These are phyloP conservation scores for Aromia moschata DNA, from an alignment of 2,888 invertebrate genomes.

Conservation along the genomic window DNA sequence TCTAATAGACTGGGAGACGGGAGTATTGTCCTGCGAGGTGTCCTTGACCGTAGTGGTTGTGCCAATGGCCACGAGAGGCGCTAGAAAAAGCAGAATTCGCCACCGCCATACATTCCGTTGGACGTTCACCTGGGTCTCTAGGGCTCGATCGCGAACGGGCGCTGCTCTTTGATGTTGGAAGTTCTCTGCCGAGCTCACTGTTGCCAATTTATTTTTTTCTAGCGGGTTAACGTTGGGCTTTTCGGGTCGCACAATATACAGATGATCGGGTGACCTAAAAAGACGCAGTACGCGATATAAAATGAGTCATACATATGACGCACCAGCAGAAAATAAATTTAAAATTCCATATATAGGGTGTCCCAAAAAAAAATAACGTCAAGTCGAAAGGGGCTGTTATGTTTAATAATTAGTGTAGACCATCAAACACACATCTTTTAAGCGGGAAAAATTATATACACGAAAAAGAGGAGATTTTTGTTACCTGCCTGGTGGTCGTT, in stretches of 20 bases:
- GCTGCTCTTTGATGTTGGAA: slow-evolving; percentile 20
- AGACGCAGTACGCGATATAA: not conserved
- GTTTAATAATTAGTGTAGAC: too few species aligned
- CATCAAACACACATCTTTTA: too few species aligned
- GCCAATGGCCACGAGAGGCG: slow-evolving; percentile 42
- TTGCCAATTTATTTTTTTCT: slow-evolving; percentile 17
- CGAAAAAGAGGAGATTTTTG: too few species aligned
- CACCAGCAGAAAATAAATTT: too few species aligned
- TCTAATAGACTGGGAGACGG: slow-evolving; percentile 39
- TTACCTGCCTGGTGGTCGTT: too few species aligned
- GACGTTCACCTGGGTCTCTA: slow-evolving; percentile 19
- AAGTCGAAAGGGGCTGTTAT: too few species aligned
- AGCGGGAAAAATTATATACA: too few species aligned
- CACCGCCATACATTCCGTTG: slow-evolving; percentile 39
- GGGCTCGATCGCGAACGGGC: slow-evolving; percentile 7
- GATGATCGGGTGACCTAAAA: not conserved
- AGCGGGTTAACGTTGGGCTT: not conserved
- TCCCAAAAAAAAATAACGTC: too few species aligned
- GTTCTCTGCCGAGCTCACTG: slow-evolving; percentile 17
- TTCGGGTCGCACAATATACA: not conserved
- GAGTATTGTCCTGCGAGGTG: slow-evolving; percentile 50
- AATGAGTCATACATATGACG: too few species aligned
- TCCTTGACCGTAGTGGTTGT: slow-evolving; percentile 50
- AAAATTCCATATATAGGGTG: too few species aligned
- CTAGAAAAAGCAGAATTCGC: slow-evolving; percentile 27